Evolutionary conservation across 2,797 vertebrate species (phyloP).

Genomic region (Lutra lutra): DNA sequence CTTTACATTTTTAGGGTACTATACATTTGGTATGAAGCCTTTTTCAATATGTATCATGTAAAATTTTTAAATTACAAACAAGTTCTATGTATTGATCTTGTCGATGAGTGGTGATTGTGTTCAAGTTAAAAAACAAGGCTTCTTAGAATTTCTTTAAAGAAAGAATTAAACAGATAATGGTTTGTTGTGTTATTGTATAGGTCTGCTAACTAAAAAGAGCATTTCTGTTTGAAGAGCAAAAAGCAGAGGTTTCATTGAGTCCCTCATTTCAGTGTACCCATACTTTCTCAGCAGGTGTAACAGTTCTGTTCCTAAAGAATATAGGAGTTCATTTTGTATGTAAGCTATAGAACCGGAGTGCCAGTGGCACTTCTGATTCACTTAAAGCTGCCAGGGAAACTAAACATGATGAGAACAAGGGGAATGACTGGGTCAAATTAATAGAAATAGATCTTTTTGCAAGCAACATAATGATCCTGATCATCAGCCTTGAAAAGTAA

Average conservation of each 20-base stretch:
- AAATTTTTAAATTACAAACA: background rate
- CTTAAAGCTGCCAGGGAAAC: slow-evolving; percentile 84
- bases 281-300: slow-evolving; percentile 79
- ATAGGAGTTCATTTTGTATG: slow-evolving; percentile 64
- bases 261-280: slow-evolving; percentile 65
- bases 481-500: slow-evolving; percentile 88
- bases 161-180: background rate
- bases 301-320: slow-evolving; percentile 75
- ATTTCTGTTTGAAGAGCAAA: slow-evolving; percentile 62
- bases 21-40: slow-evolving; percentile 36
- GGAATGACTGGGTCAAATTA: slow-evolving; percentile 85
- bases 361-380: slow-evolving; percentile 83
- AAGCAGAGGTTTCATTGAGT: slow-evolving; percentile 53
- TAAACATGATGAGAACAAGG: slow-evolving; percentile 85
- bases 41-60: background rate
- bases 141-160: background rate
- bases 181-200: background rate
- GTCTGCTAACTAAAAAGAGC: slow-evolving; percentile 4
- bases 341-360: slow-evolving; percentile 77
- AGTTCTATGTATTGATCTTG: slow-evolving; percentile 20
- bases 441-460: slow-evolving; percentile 87
- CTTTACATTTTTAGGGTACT: background rate
- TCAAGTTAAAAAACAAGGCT: background rate
- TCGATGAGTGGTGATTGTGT: slow-evolving; percentile 1
- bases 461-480: slow-evolving; percentile 82